Evolutionary conservation across 1,140 invertebrate species (phyloP).

Genomic region (Gonioctena quinquepunctata): DNA sequence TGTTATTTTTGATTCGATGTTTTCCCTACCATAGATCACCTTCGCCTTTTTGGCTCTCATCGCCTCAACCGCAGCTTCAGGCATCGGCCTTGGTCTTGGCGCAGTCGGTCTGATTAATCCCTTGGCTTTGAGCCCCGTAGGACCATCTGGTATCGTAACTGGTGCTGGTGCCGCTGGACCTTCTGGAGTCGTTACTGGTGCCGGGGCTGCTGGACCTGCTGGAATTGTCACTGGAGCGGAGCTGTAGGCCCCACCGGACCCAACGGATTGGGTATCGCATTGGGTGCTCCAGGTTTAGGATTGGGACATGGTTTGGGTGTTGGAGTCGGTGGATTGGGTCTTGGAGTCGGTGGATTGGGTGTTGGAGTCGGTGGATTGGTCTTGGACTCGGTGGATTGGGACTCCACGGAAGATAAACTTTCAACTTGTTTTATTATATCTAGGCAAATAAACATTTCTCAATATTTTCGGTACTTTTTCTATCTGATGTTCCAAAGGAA

Average conservation of each 20-base stretch:
- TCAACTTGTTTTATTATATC: too few relatives aligned
- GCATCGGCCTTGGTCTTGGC: background rate
- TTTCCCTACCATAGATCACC: too few relatives aligned
- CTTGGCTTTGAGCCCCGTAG: background rate
- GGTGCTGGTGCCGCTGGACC: slow-evolving; percentile 7
- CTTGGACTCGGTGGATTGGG: background rate
- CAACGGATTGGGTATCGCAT: too few relatives aligned
- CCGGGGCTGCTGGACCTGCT: slow-evolving; percentile 11
- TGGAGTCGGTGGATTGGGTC: background rate
- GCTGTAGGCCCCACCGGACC: slow-evolving; percentile 15
- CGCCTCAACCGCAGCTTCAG: background rate
- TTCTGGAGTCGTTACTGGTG: slow-evolving; percentile 9
- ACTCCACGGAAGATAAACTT: background rate
- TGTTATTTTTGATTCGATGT: too few relatives aligned
- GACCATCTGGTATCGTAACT: slow-evolving; percentile 12
- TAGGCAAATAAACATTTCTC: too few relatives aligned
- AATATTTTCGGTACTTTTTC: too few relatives aligned
- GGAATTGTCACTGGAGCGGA: slow-evolving; percentile 10
- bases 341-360: background rate
- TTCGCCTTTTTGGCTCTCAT: background rate
- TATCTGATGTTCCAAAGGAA: too few relatives aligned
- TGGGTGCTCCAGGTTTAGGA: background rate
- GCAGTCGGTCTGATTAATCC: background rate
- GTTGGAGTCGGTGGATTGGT: too few relatives aligned
- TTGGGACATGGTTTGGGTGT: background rate